Base-by-base conservation (phyloP, 2,113 vertebrate species). In the Siniperca knerii region DNA sequence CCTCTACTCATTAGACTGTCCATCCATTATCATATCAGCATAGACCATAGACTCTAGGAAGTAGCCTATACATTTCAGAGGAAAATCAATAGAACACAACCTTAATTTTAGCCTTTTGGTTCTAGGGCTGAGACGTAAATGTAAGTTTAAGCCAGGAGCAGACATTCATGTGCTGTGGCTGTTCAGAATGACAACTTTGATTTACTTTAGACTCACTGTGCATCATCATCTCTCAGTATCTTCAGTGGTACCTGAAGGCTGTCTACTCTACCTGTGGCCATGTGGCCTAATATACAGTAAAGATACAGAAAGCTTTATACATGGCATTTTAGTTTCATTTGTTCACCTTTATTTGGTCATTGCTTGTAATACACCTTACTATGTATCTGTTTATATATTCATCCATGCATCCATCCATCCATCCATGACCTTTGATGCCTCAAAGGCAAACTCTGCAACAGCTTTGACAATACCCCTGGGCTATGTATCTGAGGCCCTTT, bases 401-500 rank as follows among this genome's bases (percentile, higher is more conserved):
- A 33, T 74, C 11, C 35, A 6, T 40, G 40, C 68, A 75, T 79
- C 70, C 65, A 42, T 80, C 48, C 10, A 65, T 50, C 46, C 29
- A n/a, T 52, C 18, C 84, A 71, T 80, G 72, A 78, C 58, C 66
- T 84, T 77, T 90, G 57, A 82, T 85, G 55, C 66, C 86, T 91
- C 73, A 66, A 72, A 88, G 83, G 76, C 61, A 85, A 84, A 83
- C 78, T 84, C 74, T 76, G 65, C 70, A 79, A 77, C 61, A 88
- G 76, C 74, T 58, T 65, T 23, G 21, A 85, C 76, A 87, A 83
- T 87, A 81, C 87, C 88, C 77, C 23, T 25, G 79, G 71, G 88
- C 79, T 29, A 70, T 54, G 58, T 74, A 90, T 83, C 90, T 76
- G 75, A 82, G 86, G 85, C 87, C 77, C 82, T 87, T 87, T 88